phyloP scores from a whole-genome alignment of 2,888 invertebrate genomes.

The Drosophila melanosoma region DNA sequence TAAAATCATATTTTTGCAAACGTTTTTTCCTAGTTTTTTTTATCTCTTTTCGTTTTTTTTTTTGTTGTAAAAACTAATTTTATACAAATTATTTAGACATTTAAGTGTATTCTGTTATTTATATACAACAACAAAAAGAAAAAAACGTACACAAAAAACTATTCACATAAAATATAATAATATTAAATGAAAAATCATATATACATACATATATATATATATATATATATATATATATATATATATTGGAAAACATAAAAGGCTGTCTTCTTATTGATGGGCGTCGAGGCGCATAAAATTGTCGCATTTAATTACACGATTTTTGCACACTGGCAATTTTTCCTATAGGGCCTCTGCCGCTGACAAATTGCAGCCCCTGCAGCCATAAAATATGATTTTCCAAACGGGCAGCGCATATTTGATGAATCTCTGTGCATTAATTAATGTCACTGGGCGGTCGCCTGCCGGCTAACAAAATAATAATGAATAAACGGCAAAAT shows the following conservation, averaged over 20 bases:
- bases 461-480: conserved; percentile 39
- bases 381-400: conserved; percentile 77
- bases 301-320: conserved; percentile 82
- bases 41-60: conserved; percentile 27
- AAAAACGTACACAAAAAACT: conserved; percentile 36
- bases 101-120: conserved; percentile 75
- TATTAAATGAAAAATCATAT: conserved; percentile 64
- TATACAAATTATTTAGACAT: conserved; percentile 56
- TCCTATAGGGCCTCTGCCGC: conserved; percentile 56
- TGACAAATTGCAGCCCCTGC: conserved; percentile 68
- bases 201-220: conserved; percentile 29
- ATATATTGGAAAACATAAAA: conserved; percentile 45
- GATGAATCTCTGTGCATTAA: conserved; percentile 78
- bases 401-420: conserved; percentile 76
- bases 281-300: conserved; percentile 65
- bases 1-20: conserved; percentile 28
- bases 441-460: conserved; percentile 79
- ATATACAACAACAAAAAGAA: conserved; percentile 58
- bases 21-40: conserved; percentile 34
- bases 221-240: conserved; percentile 10
- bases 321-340: conserved; percentile 51
- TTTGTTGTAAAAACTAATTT: conserved; percentile 36
- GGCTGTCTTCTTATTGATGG: conserved; percentile 33
- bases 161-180: conserved; percentile 46
- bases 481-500: conserved; percentile 60